Base-by-base conservation (phyloP, 2,888 invertebrate species). In the Cyrtodaria siliqua region DNA sequence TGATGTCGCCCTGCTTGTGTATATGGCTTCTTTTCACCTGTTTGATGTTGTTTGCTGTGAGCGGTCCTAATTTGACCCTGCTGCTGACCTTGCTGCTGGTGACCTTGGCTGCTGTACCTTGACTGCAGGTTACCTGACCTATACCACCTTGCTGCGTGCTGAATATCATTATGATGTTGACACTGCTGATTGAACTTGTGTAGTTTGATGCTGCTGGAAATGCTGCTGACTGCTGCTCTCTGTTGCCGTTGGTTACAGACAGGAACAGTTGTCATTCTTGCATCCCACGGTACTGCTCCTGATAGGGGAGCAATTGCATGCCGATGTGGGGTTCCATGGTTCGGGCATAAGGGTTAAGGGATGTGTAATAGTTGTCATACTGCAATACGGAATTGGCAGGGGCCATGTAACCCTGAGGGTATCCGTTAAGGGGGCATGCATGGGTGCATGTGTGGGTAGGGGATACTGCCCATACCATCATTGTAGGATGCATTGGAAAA, bases 301-400 rank as follows among this genome's bases (percentile, higher is more conserved):
- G 57, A 20, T 56, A 56, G n/a, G 27, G 68, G 23, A 29, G 18
- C 27, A 59, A 24, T 2, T 49, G 57, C n/a, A n/a, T n/a, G 24
- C 44, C 27, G 12, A 67, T 23, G 2, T 29, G 38, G 18, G 75
- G 77, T 14, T 69, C 69, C 80, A 79, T 83, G 14, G 83, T 64
- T 24, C 84, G 83, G 27, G 82, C 82, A 56, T 66, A 84, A 2
- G 85, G 82, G 27, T 83, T 83, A 42, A 83, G 64, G 4, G 75
- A 57, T 0, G 75, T 69, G 60, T 61, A 76, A 24, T 75, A 73
- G 18, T 72, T 66, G 8, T 76, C 82, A 61, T 76, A 81, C 26
- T 56, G 66, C 60, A 74, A 59, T 49, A 73, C 42, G 14, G 67
- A 16, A 16, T 18, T 61, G 26, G 67, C 75, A 38, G 63, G 71